Evolutionary conservation across 1,140 invertebrate species (phyloP).

Genomic region (Aphelinus certus): DNA sequence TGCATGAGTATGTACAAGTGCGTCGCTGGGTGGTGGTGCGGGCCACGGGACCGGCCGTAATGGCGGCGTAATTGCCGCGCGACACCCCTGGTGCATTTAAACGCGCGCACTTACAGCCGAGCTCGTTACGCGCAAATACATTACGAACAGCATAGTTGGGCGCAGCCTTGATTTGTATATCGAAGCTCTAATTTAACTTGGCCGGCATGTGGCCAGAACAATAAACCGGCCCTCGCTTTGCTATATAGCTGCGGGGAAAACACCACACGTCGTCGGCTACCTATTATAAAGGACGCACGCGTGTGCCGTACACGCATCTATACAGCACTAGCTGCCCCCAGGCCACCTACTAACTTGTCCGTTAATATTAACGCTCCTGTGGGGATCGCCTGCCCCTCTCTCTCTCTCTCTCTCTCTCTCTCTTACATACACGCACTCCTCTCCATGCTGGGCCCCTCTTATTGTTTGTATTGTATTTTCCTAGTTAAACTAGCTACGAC

Average conservation of each 20-base stretch:
- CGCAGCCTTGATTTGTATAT: too few species aligned
- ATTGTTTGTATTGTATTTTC: too few species aligned
- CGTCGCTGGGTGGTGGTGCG: too few species aligned
- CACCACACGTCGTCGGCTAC: too few species aligned
- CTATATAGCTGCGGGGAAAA: too few species aligned
- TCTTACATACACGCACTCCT: too few species aligned
- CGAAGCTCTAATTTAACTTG: not conserved
- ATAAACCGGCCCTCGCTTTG: not conserved
- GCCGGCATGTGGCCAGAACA: slow-evolving; percentile 4
- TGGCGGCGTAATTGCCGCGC: slow-evolving; percentile 4
- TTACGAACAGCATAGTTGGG: too few species aligned
- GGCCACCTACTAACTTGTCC: slow-evolving; percentile 61
- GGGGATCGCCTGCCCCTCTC: slow-evolving; percentile 44
- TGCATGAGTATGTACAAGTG: too few species aligned
- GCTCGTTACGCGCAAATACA: too few species aligned
- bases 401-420: too few species aligned
- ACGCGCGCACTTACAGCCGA: not conserved
- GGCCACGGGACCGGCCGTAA: not conserved
- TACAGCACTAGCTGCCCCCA: slow-evolving; percentile 41
- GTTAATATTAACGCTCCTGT: slow-evolving; percentile 63
- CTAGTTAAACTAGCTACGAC: too few species aligned
- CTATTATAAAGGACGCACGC: not conserved
- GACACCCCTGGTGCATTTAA: not conserved
- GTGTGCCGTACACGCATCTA: not conserved
- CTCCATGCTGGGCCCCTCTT: too few species aligned